These are phyloP conservation scores for Diadegma fenestrale DNA, from an alignment of 2,888 invertebrate species.

Conservation along the genomic window DNA sequence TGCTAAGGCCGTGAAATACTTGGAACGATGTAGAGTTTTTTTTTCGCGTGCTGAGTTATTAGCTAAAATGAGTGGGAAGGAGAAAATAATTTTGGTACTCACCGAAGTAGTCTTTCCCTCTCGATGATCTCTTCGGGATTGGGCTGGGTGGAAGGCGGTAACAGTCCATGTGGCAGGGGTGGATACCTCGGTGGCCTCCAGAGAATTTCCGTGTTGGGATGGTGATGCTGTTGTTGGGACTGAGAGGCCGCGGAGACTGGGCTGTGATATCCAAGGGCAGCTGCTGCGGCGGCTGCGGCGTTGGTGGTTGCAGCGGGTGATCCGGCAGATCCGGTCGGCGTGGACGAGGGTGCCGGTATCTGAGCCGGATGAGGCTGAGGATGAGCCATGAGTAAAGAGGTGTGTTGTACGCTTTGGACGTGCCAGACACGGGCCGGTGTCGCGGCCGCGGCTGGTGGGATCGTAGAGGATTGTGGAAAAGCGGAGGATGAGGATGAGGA, in stretches of 20 bases:
- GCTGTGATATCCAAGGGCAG: slow-evolving; percentile 80
- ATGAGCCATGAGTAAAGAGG: slow-evolving; percentile 87
- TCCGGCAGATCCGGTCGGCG: slow-evolving; percentile 78
- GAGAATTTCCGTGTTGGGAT: slow-evolving; percentile 82
- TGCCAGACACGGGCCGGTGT: slow-evolving; percentile 84
- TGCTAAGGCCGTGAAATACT: neutral
- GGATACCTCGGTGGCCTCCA: slow-evolving; percentile 85
- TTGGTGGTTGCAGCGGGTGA: slow-evolving; percentile 78
- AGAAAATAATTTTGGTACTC: slow-evolving; percentile 21
- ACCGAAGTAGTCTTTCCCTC: slow-evolving; percentile 84
- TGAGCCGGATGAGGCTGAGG: slow-evolving; percentile 78
- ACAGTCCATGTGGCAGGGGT: slow-evolving; percentile 86
- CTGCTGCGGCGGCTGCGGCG: slow-evolving; percentile 74
- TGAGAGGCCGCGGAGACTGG: slow-evolving; percentile 68
- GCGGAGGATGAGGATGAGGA: slow-evolving; percentile 1
- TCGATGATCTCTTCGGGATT: slow-evolving; percentile 86
- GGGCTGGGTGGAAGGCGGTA: slow-evolving; percentile 84
- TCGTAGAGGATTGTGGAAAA: slow-evolving; percentile 21
- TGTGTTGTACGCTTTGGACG: slow-evolving; percentile 88
- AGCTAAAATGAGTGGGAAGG: neutral
- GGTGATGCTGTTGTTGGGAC: slow-evolving; percentile 77
- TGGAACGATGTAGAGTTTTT: neutral
- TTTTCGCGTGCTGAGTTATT: neutral
- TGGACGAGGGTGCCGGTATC: slow-evolving; percentile 75
- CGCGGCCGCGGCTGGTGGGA: slow-evolving; percentile 75